phyloP scores from a whole-genome alignment of 2,888 invertebrate species.

The Subacronicta megacephala region DNA sequence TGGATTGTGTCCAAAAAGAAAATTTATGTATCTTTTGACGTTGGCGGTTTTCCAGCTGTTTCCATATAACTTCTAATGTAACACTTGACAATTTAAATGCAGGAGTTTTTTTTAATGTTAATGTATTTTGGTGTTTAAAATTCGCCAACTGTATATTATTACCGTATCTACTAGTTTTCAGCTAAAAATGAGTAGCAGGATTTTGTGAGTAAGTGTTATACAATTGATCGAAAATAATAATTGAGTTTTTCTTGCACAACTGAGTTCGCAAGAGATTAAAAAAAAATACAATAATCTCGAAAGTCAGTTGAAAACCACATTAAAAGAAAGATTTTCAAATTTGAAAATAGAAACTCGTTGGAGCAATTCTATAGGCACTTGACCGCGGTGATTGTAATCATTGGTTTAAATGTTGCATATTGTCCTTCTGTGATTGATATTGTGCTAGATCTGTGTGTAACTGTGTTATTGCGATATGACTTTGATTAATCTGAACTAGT shows the following conservation, averaged over 20 bases:
- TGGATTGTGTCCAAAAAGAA: conserved; percentile 64
- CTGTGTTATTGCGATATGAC: conserved; percentile 30
- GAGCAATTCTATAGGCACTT: conserved; percentile 24
- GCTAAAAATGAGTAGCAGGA: no score
- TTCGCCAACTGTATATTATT: not conserved
- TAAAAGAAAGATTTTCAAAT: conserved; percentile 4
- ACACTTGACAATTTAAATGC: conserved; percentile 38
- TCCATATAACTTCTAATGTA: conserved; percentile 75
- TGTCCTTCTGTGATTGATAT: conserved; percentile 22
- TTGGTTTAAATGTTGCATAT: conserved; percentile 1
- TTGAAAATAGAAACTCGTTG: conserved; percentile 14
- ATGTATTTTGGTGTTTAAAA: conserved; percentile 20
- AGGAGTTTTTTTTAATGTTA: conserved; percentile 18
- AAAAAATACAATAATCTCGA: conserved; percentile 15
- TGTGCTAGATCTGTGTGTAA: conserved; percentile 19
- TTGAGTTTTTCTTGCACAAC: conserved; percentile 14
- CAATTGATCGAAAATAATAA: not conserved
- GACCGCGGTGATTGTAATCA: conserved; percentile 20
- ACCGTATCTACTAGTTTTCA: no score
- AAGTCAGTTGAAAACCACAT: conserved; percentile 17
- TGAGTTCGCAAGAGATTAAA: not conserved
- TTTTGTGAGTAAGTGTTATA: no score
- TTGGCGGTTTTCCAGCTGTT: conserved; percentile 76
- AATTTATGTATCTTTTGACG: conserved; percentile 66
- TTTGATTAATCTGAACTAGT: conserved; percentile 37